Evolutionary conservation across 1,140 invertebrate species (phyloP).

Genomic region (Penaeus vannamei): DNA sequence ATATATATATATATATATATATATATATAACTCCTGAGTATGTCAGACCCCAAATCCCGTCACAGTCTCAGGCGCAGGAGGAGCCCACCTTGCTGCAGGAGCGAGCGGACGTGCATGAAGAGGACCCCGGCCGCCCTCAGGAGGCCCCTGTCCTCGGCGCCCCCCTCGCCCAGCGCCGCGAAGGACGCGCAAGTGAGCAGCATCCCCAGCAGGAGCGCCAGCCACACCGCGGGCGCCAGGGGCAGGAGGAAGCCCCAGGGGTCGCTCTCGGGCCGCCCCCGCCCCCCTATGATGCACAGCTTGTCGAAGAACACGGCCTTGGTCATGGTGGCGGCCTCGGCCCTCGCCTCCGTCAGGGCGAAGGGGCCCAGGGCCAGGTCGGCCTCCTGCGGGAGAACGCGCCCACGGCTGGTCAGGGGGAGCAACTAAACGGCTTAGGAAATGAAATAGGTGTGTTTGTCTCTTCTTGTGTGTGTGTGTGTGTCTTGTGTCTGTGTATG

Average conservation of each 20-base stretch:
- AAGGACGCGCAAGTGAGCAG: background rate
- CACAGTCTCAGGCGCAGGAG: no score
- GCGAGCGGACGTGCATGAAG: no score
- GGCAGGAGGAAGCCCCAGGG: constrained; percentile 40
- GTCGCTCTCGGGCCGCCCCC: constrained; percentile 23
- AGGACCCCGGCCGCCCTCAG: background rate
- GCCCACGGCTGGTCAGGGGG: no score
- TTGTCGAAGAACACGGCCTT: background rate
- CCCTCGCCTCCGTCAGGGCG: background rate
- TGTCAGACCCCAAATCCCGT: no score
- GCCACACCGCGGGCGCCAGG: constrained; percentile 31
- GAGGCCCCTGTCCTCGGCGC: background rate
- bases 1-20: no score
- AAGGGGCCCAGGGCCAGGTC: constrained; percentile 43
- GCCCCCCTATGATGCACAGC: background rate
- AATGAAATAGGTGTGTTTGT: no score
- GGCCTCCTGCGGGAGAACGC: constrained; percentile 10
- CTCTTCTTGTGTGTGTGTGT: no score
- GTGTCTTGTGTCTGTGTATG: no score
- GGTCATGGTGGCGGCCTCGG: background rate
- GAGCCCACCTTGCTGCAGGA: no score
- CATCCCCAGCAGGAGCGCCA: background rate
- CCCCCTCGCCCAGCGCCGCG: background rate
- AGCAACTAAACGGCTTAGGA: no score
- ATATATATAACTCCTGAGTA: no score